These are phyloP conservation scores for Tamandua tetradactyla DNA, from an alignment of 2,797 vertebrate genomes.

Conservation along the genomic window DNA sequence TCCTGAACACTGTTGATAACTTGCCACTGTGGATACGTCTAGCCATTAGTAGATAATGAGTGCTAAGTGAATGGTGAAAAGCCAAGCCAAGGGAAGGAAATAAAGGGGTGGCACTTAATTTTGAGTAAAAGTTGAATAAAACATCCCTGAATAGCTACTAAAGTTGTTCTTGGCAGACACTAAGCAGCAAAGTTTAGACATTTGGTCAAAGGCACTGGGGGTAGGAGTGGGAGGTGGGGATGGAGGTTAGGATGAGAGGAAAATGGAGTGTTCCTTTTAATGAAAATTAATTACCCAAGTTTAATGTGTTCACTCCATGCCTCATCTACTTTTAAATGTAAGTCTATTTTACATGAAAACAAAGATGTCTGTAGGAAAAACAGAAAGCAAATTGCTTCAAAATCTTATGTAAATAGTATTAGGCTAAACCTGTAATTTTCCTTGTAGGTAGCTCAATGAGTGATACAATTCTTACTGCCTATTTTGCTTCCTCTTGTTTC, in stretches of 20 bases:
- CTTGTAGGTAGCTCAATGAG: neutral
- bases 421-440: neutral
- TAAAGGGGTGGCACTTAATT: neutral
- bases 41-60: neutral
- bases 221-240: neutral
- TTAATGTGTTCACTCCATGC: neutral
- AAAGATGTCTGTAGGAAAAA: neutral
- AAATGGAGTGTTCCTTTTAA: neutral
- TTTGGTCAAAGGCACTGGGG: neutral
- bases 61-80: neutral
- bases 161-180: neutral
- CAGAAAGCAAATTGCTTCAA: neutral
- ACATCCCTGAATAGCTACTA: neutral
- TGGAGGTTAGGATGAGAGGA: neutral
- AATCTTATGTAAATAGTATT: neutral
- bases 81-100: neutral
- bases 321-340: neutral
- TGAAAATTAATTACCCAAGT: neutral
- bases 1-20: neutral
- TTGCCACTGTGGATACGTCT: no score
- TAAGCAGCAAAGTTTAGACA: neutral
- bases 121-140: neutral
- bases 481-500: constrained; percentile 20
- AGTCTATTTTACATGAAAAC: neutral
- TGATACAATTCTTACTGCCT: neutral